Evolutionary conservation across 2,113 vertebrate species (phyloP), one percentile per base, ranked within the genome.

Genomic region (Gymnobelideus leadbeateri): DNA sequence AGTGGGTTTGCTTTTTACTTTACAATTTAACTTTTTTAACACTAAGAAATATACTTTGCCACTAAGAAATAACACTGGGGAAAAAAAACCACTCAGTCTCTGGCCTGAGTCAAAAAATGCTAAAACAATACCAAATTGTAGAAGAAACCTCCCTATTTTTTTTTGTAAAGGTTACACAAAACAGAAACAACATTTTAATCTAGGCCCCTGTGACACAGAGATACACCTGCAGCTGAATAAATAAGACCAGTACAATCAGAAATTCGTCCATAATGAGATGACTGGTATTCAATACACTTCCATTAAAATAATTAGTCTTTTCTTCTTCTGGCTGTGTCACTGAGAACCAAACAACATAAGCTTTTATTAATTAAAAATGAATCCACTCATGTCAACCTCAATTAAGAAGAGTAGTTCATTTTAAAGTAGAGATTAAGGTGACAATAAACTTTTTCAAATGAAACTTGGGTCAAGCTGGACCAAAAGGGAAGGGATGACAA

Each of bases 281-380:
- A 90, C 0, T 28, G 23, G 50, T 37, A 92, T 57, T 26, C 89
- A 92, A 92, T 84, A 84, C n/a, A 84, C 26, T 43, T 50, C 53
- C 43, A 10, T 49, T 91, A 54, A 94, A 90, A 92, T 31, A 68
- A 91, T 49, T 31, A 68, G 68, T 49, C 53, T 21, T 77, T 31
- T 14, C 25, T 11, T 19, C 53, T 51, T 94, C 49, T 91, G 49
- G 16, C 31, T 94, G 43, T 68, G 16, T 92, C 89, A 91, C 16
- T 84, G 68, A 84, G 94, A 97, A 93, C 89, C 91, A 77, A 92
- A 96, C 89, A 16, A 51, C n/a, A 89, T 96, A 92, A 84, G 55
- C 21, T 47, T 49, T 43, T 1, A 46, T 77, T 61, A 43, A 95
- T 43, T 57, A 92, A 77, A 51, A 31, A 91, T 93, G 43, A 92